phyloP scores from a whole-genome alignment of 2,888 invertebrate genomes.

The Acleris literana region DNA sequence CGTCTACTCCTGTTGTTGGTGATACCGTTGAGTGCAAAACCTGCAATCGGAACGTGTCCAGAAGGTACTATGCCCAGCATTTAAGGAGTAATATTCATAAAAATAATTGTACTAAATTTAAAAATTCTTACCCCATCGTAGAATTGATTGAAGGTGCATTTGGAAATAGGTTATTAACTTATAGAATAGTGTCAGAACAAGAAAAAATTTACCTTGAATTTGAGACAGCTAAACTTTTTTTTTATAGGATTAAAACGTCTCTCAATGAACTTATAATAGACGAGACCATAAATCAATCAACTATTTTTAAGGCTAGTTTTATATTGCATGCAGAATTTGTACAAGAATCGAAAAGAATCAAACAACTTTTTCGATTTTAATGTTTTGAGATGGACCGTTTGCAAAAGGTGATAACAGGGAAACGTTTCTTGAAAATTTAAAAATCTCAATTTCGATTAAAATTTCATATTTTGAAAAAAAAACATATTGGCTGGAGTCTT shows the following conservation, averaged over 20 bases:
- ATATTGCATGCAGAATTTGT: too few relatives aligned
- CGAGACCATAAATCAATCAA: too few relatives aligned
- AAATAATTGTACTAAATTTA: constrained; percentile 5
- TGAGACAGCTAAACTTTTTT: too few relatives aligned
- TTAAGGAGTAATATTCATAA: constrained; percentile 17
- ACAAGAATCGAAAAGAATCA: too few relatives aligned
- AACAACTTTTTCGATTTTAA: too few relatives aligned
- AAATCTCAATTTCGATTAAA: neutral
- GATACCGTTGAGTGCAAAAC: constrained; percentile 10
- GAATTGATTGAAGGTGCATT: constrained; percentile 4
- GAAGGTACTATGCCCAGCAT: constrained; percentile 12
- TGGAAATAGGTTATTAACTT: too few relatives aligned
- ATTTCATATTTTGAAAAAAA: constrained; percentile 12
- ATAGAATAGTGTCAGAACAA: too few relatives aligned
- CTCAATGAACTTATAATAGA: too few relatives aligned
- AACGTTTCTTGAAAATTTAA: constrained; percentile 4
- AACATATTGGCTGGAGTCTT: constrained; percentile 6
- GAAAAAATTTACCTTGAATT: too few relatives aligned
- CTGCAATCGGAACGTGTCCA: constrained; percentile 6
- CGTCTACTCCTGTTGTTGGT: too few relatives aligned
- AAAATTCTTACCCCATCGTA: constrained; percentile 2
- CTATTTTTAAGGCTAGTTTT: too few relatives aligned
- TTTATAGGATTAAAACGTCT: too few relatives aligned
- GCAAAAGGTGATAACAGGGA: constrained; percentile 6
- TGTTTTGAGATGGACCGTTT: constrained; percentile 16